Conservation (phyloP, 2,888 invertebrate genomes). For the Trachelus troglodyta region DNA sequence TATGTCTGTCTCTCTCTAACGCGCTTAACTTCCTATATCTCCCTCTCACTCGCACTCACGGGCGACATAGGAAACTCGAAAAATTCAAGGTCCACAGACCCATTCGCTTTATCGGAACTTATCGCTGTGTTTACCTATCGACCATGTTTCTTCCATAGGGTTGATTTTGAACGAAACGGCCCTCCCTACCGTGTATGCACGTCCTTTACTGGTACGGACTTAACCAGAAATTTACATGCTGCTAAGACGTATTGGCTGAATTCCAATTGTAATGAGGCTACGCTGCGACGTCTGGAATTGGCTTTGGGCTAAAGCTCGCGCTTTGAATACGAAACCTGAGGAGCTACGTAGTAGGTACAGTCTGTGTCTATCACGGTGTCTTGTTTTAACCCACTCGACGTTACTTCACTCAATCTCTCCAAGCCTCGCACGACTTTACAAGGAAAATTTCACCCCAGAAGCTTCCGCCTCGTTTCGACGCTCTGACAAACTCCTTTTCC, state of each 20-base stretch:
- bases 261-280: constrained; percentile 38
- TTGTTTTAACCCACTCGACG: neutral
- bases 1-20: constrained; percentile 13
- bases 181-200: neutral
- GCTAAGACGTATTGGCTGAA: constrained; percentile 26
- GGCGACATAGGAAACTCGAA: neutral
- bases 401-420: neutral
- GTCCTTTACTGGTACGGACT: neutral
- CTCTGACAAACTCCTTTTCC: neutral
- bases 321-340: constrained; percentile 25
- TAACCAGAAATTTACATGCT: constrained; percentile 9
- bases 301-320: constrained; percentile 23
- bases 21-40: constrained; percentile 25
- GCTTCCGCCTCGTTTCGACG: neutral
- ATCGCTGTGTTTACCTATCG: neutral
- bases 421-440: neutral
- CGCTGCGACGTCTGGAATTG: constrained; percentile 28
- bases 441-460: neutral
- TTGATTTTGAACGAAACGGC: neutral
- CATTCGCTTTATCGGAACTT: neutral
- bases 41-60: constrained; percentile 23
- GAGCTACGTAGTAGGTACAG: neutral
- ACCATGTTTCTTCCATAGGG: neutral
- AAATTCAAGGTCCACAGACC: neutral
- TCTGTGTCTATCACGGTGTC: neutral